A percentile compares a stretch with the other conserved stretches of the same genome.
Conservation (phyloP, 1,140 invertebrate species). For the Pissodes strobi region DNA sequence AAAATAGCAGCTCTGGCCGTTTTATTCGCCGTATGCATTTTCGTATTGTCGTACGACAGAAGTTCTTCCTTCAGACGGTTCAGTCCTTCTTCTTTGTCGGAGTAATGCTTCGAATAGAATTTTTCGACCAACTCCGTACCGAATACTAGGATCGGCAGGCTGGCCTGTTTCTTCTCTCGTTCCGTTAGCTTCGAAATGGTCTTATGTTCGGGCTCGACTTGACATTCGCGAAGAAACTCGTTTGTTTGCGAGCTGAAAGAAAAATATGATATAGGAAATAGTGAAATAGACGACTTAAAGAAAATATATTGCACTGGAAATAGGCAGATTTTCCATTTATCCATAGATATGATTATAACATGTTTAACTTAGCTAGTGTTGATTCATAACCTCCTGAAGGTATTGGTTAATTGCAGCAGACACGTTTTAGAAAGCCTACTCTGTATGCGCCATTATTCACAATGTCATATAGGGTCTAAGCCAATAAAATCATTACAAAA, state of each 20-base stretch:
- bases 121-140: constrained; percentile 89
- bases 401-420: too few species aligned
- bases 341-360: too few species aligned
- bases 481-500: too few species aligned
- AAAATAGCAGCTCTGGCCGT: constrained; percentile 76
- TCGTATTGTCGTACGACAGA: constrained; percentile 60
- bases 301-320: too few species aligned
- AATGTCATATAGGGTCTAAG: too few species aligned
- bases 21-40: constrained; percentile 70
- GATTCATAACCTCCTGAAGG: too few species aligned
- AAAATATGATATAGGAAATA: too few species aligned
- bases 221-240: constrained; percentile 75
- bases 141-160: constrained; percentile 87
- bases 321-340: too few species aligned
- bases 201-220: constrained; percentile 60
- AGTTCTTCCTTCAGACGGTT: constrained; percentile 75
- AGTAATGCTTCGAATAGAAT: constrained; percentile 91
- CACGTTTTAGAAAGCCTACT: too few species aligned
- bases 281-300: too few species aligned
- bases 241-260: constrained; percentile 75
- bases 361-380: too few species aligned
- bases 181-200: constrained; percentile 77
- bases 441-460: too few species aligned
- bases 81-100: constrained; percentile 89
- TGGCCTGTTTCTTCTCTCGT: constrained; percentile 87